Percentiles rank a stretch among this genome's conserved stretches.
Evolutionary conservation across 1,140 invertebrate species (phyloP).

Genomic region (Onthophagus taurus): DNA sequence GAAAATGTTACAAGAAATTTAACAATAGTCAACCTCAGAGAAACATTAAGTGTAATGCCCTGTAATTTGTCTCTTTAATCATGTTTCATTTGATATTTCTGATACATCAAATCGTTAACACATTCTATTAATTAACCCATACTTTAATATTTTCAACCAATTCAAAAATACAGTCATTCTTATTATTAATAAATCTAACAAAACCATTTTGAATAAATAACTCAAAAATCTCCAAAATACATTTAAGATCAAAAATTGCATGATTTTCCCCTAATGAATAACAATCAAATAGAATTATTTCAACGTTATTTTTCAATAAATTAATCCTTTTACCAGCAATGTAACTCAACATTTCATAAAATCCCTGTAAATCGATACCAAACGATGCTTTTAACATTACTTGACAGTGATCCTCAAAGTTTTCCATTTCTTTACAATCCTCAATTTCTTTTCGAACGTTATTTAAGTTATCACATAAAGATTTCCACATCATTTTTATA

Average conservation of each 20-base stretch:
- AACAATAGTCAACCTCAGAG: too few species aligned
- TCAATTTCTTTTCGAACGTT: constrained; percentile 71
- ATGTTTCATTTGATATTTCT: too few species aligned
- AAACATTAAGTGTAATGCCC: too few species aligned
- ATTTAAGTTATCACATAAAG: constrained; percentile 52
- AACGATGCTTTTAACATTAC: constrained; percentile 68
- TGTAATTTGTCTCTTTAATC: too few species aligned
- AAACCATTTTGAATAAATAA: constrained; percentile 2
- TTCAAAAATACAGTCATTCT: constrained; percentile 6
- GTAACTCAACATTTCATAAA: constrained; percentile 56
- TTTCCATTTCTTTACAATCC: constrained; percentile 60
- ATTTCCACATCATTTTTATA: constrained; percentile 60
- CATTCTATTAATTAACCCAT: too few species aligned
- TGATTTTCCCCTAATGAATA: constrained; percentile 39
- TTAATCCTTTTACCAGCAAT: constrained; percentile 49
- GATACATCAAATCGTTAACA: too few species aligned
- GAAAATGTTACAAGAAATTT: too few species aligned
- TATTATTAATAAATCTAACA: constrained; percentile 4
- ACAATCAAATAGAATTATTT: constrained; percentile 32
- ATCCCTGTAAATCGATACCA: constrained; percentile 72
- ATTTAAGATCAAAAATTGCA: constrained; percentile 40
- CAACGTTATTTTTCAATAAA: constrained; percentile 17
- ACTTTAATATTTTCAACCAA: too few species aligned
- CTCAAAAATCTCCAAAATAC: constrained; percentile 2
- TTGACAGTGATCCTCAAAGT: constrained; percentile 68